Conservation (phyloP, 1,140 invertebrate genomes). For the Colletes gigas region DNA sequence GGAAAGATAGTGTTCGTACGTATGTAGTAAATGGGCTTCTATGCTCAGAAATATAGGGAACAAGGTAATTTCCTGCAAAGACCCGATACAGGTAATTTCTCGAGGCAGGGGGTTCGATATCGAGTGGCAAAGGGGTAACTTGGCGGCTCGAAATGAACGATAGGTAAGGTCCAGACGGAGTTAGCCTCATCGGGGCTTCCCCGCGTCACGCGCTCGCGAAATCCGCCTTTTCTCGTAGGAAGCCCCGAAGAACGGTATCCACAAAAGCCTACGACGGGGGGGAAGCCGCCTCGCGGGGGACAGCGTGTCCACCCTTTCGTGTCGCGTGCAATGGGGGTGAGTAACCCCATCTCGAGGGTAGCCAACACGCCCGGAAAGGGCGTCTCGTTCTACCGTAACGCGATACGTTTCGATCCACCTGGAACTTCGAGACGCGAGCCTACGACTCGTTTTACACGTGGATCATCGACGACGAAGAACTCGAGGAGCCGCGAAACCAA, state of each 20-base stretch:
- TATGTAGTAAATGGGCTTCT: too few species aligned
- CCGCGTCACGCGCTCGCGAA: conserved; percentile 44
- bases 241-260: conserved; percentile 46
- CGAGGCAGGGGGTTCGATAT: neutral
- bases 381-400: conserved; percentile 36
- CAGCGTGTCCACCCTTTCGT: conserved; percentile 34
- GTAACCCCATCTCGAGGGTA: conserved; percentile 35
- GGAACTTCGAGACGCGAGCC: neutral
- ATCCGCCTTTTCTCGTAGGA: conserved; percentile 46
- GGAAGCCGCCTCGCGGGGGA: conserved; percentile 20
- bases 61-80: too few species aligned
- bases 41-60: too few species aligned
- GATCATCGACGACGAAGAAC: neutral
- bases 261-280: conserved; percentile 21
- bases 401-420: conserved; percentile 47
- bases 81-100: too few species aligned
- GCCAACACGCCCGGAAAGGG: conserved; percentile 13
- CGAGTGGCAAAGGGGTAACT: neutral
- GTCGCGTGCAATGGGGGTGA: conserved; percentile 29
- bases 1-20: too few species aligned
- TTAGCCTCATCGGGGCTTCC: conserved; percentile 30
- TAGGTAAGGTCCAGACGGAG: conserved; percentile 1
- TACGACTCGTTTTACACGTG: conserved; percentile 50
- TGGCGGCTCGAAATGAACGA: neutral
- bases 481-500: neutral